These are phyloP conservation scores for Laspeyria flexula DNA, from an alignment of 2,888 invertebrate species.

Conservation along the genomic window DNA sequence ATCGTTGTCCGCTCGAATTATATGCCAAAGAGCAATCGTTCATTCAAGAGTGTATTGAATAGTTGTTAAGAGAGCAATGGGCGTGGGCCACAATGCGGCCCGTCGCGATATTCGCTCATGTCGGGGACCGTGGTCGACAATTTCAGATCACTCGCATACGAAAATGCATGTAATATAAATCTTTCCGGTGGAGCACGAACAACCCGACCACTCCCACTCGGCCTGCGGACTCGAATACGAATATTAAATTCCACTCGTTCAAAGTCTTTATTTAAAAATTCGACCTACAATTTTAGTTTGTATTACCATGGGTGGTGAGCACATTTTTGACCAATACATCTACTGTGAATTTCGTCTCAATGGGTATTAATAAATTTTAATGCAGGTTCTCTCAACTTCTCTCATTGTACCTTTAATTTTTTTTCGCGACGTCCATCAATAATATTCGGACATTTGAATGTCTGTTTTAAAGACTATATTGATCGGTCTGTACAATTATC, in stretches of 20 bases:
- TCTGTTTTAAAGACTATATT: conserved; percentile 75
- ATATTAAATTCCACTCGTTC: conserved; percentile 82
- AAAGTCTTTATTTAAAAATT: conserved; percentile 78
- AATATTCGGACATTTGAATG: conserved; percentile 81
- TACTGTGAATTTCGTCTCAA: conserved; percentile 59
- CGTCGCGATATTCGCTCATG: conserved; percentile 51
- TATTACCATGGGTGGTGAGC: conserved; percentile 65
- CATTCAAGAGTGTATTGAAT: conserved; percentile 83
- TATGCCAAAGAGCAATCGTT: conserved; percentile 83
- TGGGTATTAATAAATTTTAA: conserved; percentile 82
- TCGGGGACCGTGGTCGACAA: conserved; percentile 68
- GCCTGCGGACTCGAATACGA: conserved; percentile 77
- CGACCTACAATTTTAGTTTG: conserved; percentile 70
- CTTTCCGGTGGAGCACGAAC: conserved; percentile 85
- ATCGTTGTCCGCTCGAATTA: conserved; percentile 78
- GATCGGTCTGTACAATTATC: conserved; percentile 71
- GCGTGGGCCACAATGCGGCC: conserved; percentile 78
- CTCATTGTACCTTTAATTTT: conserved; percentile 72
- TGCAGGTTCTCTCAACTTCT: conserved; percentile 80
- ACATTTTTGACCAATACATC: conserved; percentile 54
- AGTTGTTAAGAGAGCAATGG: conserved; percentile 79
- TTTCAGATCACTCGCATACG: conserved; percentile 84
- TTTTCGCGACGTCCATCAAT: conserved; percentile 80
- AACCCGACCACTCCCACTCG: conserved; percentile 82
- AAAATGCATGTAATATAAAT: conserved; percentile 86